Evolutionary conservation across 2,113 vertebrate species (phyloP), one percentile per base, ranked within the genome.

Genomic region (Odontesthes bonariensis): DNA sequence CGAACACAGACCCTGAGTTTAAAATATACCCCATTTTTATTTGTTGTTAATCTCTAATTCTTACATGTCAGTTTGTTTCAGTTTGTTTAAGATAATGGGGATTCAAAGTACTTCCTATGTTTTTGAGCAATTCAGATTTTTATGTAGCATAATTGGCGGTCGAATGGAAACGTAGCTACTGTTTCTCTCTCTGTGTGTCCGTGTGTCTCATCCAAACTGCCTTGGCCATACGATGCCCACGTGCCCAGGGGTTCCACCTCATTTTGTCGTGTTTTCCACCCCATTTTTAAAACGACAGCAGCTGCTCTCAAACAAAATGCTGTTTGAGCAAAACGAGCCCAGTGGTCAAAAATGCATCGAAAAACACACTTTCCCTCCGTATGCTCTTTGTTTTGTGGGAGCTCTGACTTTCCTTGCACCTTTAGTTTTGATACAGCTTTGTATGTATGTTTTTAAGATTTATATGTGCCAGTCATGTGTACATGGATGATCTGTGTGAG

Each of bases 341-440:
- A 95, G 92, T 89, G 91, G 92, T 94, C 93, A 94, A 94, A 95
- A 95, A 94, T 81, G 88, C 86, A 85, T 75, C 79, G 61, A 90
- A 91, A 85, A 86, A 85, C 61, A 84, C 81, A 75, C 35, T 84
- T 90, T 84, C 79, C 81, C 65, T 64, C n/a, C 46, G 65, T 88
- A 78, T 78, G 58, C 68, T 75, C 88, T 74, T 75, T 40, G 61
- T 42, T 75, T 60, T 19, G 10, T 16, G 56, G 2, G 35, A 6
- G 31, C 5, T 12, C 35, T 38, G 11, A n/a, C n/a, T 59, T 40
- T 22, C 20, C 16, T 33, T 40, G 40, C 69, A 80, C 72, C 42
- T 84, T 68, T 67, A 75, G 74, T 86, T 90, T 89, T 88, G 74
- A 86, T 76, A 84, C 54, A 75, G 77, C 71, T 83, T 83, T 79